Evolutionary conservation across 2,113 vertebrate genomes (phyloP).

Genomic region (Ailuropoda melanoleuca): DNA sequence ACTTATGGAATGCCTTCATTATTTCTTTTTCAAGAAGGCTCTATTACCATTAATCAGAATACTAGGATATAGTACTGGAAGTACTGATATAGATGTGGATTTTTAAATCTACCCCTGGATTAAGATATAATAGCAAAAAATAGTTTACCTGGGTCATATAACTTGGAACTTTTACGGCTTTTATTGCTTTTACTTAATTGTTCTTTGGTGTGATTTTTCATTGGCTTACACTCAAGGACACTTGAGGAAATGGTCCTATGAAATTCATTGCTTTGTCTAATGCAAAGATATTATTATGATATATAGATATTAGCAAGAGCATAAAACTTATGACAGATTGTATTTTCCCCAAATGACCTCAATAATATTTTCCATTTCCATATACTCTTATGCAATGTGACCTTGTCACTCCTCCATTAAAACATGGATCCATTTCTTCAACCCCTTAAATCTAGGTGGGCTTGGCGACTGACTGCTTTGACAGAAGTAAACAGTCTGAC

Average conservation of each 20-base stretch:
- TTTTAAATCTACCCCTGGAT: neutral
- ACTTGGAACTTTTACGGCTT: neutral
- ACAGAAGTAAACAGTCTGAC: neutral
- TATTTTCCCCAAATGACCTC: slow-evolving; percentile 32
- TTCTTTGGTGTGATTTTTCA: slow-evolving; percentile 5
- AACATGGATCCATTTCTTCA: neutral
- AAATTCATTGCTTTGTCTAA: slow-evolving; percentile 15
- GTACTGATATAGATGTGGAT: neutral
- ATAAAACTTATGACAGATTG: neutral
- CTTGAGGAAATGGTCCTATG: neutral
- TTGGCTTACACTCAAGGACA: neutral
- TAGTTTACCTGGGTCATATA: neutral
- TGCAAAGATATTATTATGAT: slow-evolving; percentile 14
- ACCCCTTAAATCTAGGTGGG: neutral
- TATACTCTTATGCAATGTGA: neutral
- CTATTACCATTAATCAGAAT: neutral
- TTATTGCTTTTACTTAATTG: neutral
- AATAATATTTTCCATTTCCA: neutral
- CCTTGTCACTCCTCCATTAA: neutral
- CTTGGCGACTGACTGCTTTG: neutral
- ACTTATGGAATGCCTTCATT: neutral
- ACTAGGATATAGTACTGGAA: neutral
- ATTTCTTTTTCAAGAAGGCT: neutral
- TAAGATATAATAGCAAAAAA: neutral
- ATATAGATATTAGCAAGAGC: neutral